Base-by-base conservation (phyloP, 2,113 vertebrate species). In the Colistium nudipinnis region DNA sequence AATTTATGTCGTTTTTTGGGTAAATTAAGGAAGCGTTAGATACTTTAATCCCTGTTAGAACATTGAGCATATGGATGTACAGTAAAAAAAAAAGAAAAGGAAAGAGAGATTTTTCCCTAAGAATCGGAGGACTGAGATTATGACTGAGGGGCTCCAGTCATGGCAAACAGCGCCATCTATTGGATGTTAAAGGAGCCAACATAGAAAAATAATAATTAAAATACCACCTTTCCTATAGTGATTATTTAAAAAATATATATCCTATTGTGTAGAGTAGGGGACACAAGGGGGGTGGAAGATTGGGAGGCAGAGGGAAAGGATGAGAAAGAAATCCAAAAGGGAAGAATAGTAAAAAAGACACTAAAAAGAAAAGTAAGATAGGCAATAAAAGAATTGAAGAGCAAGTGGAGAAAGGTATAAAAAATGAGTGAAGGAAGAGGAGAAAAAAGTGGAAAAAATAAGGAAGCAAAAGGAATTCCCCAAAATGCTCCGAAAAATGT, bases 101-200 rank as follows among this genome's bases (percentile, higher is more conserved):
- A 73, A 76, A 83, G 76, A 78, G 55, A 25, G 47, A 62, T 82
- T 75, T 41, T 25, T 12, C 48, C 52, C 64, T 61, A 53, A 56
- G 49, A 64, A 49, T 47, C 45, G 71, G 25, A 69, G 62, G 51
- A 17, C 17, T 16, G 25, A 35, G 22, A 54, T 19, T 0, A 11
- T 27, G 3, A 1, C 41, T 2, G 45, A 49, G 48, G 8, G 10
- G 9, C 47, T 57, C 33, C 76, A 87, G 55, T 52, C 61, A 30
- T 87, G 90, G 89, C 10, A 63, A 82, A 87, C 79, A 89, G 83
- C 89, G 35, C 90, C 92, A 90, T 91, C 92, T 92, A 72, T 80
- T 62, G 93, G 86, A 51, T 3, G 14, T 9, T 25, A 4, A 7
- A 19, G 44, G 5, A 72, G 19, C 39, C 35, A 31, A 30, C 47